These are phyloP conservation scores for Calidris pygmaea DNA, from an alignment of 2,113 vertebrate species.

Conservation along the genomic window DNA sequence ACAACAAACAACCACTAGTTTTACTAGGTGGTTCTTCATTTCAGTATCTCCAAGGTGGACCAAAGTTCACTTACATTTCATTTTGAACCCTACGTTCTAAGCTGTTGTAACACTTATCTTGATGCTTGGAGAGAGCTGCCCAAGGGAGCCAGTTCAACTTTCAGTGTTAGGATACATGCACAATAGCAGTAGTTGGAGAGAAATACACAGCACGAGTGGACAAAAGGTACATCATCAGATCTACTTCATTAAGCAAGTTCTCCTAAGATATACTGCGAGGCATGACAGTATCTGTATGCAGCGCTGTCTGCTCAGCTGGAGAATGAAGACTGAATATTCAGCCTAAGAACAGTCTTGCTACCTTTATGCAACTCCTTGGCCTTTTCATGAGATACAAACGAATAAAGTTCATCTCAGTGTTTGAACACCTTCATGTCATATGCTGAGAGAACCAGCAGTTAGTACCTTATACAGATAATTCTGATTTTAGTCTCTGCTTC, in stretches of 20 bases:
- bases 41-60: neutral
- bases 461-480: neutral
- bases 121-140: neutral
- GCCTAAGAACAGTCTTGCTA: neutral
- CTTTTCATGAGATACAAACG: neutral
- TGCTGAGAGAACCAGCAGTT: neutral
- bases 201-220: fast-evolving
- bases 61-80: neutral
- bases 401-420: neutral
- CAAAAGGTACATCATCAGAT: neutral
- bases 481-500: neutral
- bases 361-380: neutral
- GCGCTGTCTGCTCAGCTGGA: neutral
- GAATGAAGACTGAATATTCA: neutral
- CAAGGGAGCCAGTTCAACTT: neutral
- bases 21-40: neutral
- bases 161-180: neutral
- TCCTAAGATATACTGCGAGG: neutral
- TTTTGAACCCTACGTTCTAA: neutral
- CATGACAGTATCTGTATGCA: neutral
- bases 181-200: neutral
- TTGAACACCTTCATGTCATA: neutral
- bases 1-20: neutral
- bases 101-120: neutral
- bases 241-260: neutral